Base-by-base conservation (phyloP, 2,797 vertebrate genomes). In the Amblyopsis hoosieri region DNA sequence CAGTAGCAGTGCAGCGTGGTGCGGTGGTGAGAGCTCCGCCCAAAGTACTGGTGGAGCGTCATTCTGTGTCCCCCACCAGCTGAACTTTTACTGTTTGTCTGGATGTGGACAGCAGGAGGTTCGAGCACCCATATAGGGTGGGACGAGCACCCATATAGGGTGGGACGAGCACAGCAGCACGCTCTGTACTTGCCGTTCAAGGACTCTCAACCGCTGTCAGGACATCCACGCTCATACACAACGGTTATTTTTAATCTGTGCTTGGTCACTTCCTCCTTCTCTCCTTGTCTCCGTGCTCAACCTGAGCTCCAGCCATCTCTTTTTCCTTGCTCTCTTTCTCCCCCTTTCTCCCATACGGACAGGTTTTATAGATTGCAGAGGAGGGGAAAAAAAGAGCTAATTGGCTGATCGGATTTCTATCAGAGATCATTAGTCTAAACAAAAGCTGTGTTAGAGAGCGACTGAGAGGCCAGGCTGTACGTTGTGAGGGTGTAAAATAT, bases 41-140 rank as follows among this genome's bases (percentile, higher is more conserved):
- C 50, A 84, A 89, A 91, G 78, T 87, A 84, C 87, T 89, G 82
- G 60, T 84, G 80, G 84, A 85, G 87, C 78, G 65, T 79, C 84
- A 85, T 87, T 85, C 77, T 74, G 69, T 75, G 78, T 85, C 69
- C 82, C 23, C 73, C 79, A 60, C 76, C 64, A 68, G 72, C 60
- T 60, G 56, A 49, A n/a, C n/a, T 7, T 53, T 78, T 55, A 52
- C 23, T 29, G 23, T 29, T 4, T 14, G 31, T 54, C 55, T 60
- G 57, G 29, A 52, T 46, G 64, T 49, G 64, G n/a, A 15, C 1
- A 48, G 54, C 42, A 50, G 9, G 57, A 52, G 53, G 81, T 23
- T 23, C 72, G 3, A 23, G 23, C 23, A 23, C 19, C 19, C 19
- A 3, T 23, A 23, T 23, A 23, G 80, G 85, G 74, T 82, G 67